Evolutionary conservation across 2,888 invertebrate species (phyloP), one percentile per base, ranked within the genome.

Genomic region (Aphrophora alni): DNA sequence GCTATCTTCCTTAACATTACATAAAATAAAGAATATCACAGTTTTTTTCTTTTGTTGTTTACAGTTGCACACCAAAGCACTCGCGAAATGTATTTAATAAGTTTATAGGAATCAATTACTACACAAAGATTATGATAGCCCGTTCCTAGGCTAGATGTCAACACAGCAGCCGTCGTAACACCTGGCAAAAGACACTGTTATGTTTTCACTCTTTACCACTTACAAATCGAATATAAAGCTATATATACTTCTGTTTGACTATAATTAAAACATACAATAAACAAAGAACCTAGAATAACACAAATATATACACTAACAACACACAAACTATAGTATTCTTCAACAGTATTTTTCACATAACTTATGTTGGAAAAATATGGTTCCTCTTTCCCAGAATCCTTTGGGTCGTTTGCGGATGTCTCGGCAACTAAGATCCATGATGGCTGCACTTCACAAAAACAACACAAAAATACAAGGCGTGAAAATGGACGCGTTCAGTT

Each of bases 381-480:
- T 84, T 83, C 83, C 83, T 82, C 81, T 80, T 76, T 84, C 82
- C 84, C 82, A 83, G 83, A 83, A 82, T 83, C 83, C 84, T 83
- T 84, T 84, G 84, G 84, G 84, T 83, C 84, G 82, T 84, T 84
- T 84, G 84, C 84, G 84, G 84, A 84, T 83, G 84, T 84, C 81
- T 81, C 81, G 71, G 78, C 81, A 78, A 81, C 81, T 83, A 84
- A 84, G 83, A 81, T 75, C 83, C 82, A 80, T 82, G 84, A 83
- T 84, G 59, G 59, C 59, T 59, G 84, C 83, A 84, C 83, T 84
- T 84, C 78, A 82, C 81, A 84, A 83, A 84, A 84, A 84, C 83
- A 83, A 83, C 82, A 83, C 82, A 82, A 82, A 81, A 81, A 79
- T 81, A 81, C 81, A 81, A 80, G 81, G 81, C 81, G 81, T 81